Base-by-base conservation (phyloP, 2,113 vertebrate genomes). In the Heliornis fulica region DNA sequence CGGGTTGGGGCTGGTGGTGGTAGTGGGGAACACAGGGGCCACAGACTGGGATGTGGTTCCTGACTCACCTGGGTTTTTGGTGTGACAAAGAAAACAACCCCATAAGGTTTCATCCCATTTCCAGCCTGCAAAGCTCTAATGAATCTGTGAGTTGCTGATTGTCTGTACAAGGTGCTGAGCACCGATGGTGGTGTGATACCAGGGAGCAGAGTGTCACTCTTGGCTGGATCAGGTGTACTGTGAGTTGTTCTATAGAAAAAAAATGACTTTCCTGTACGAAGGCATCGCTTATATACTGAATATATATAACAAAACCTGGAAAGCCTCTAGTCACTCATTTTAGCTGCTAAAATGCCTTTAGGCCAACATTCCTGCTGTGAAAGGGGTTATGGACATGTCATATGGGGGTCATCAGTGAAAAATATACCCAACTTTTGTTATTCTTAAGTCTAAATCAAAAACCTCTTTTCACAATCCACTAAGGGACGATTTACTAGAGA, bases 241-340 rank as follows among this genome's bases (percentile, higher is more conserved):
- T 85, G 93, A 91, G 56, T 64, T 95, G 76, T 71, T 94, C 81
- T 68, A 20, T 23, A 23, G 90, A 63, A 95, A 95, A 95, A 95
- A 96, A 95, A 95, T 48, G 0, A 78, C 89, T 95, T 96, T 80
- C 51, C 90, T 90, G 87, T 90, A 87, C 0, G 56, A 96, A 93
- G 79, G 89, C 91, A 96, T 96, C 84, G 85, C 96, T 97, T 97
- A 84, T 89, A 84, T 96, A 85, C 90, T 54, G 74, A 87, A 95
- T 95, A 95, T 90, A 97, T 97, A 96, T 96, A 95, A 91, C 93
- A 97, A 97, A 97, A 96, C 93, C 93, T 95, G 93, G 96, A 94
- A 97, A 96, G 89, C 96, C 95, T 96, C 97, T 96, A 97, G 96
- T 97, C 92, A 94, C 84, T 94, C 89, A 59, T 95, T 96, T 90